phyloP scores from a whole-genome alignment of 2,888 invertebrate species.

The Pammene aurita region DNA sequence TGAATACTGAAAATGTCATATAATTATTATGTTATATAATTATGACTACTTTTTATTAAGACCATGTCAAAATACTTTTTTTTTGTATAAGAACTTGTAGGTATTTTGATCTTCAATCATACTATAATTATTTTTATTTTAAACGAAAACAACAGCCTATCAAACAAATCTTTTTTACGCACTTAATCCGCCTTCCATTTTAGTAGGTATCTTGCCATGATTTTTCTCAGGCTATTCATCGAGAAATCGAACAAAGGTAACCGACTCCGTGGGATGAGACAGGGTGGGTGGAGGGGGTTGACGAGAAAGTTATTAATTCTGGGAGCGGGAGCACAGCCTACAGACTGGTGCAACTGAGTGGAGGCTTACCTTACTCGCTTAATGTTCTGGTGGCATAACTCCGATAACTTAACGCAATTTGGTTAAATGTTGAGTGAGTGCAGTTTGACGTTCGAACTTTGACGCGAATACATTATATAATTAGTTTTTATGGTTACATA shows the following conservation, averaged over 20 bases:
- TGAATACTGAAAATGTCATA: no score
- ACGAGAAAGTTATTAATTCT: conserved; percentile 82
- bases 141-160: no score
- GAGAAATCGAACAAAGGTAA: conserved; percentile 58
- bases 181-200: conserved; percentile 19
- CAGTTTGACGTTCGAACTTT: conserved; percentile 14
- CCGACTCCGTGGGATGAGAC: conserved; percentile 51
- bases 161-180: no score
- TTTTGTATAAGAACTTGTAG: no score
- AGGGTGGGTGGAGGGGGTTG: conserved; percentile 54
- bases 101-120: no score
- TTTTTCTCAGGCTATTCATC: conserved; percentile 45
- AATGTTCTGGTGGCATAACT: conserved; percentile 77
- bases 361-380: conserved; percentile 77
- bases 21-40: no score
- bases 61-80: no score
- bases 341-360: conserved; percentile 75
- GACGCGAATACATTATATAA: not conserved
- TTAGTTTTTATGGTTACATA: not conserved
- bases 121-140: no score
- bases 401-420: conserved; percentile 47
- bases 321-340: conserved; percentile 80
- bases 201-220: conserved; percentile 37
- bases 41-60: no score
- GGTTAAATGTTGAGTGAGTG: conserved; percentile 40